Conservation (phyloP, 2,888 invertebrate genomes). For the Sinotaia quadrata region DNA sequence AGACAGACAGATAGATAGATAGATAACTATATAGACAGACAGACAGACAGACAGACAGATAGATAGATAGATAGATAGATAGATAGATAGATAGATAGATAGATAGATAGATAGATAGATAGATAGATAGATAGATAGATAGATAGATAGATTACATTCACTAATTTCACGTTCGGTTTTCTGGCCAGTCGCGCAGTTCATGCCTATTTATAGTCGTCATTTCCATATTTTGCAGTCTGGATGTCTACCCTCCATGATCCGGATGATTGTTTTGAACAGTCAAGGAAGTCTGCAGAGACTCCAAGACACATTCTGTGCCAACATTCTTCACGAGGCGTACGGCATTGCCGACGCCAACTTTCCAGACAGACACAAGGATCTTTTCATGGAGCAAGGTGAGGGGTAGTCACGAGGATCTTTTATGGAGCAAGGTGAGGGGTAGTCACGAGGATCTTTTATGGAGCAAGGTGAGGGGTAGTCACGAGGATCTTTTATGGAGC, state of each 20-base stretch:
- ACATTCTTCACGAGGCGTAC: conserved; percentile 60
- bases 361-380: conserved; percentile 53
- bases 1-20: no score
- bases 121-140: neutral
- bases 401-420: neutral
- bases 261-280: conserved; percentile 42
- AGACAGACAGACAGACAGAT: no score
- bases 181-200: neutral
- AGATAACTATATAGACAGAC: no score
- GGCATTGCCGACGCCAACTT: conserved; percentile 51
- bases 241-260: conserved; percentile 55
- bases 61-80: no score
- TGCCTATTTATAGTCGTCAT: no score
- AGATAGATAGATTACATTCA: no score
- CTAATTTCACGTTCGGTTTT: no score
- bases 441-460: neutral
- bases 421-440: no score
- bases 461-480: neutral
- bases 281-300: conserved; percentile 53
- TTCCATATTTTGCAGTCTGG: conserved; percentile 58
- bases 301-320: conserved; percentile 60
- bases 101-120: neutral
- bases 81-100: neutral
- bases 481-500: neutral
- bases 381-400: conserved; percentile 70